These are phyloP conservation scores for Drosophila truncata DNA, from an alignment of 1,140 invertebrate species.

Conservation along the genomic window DNA sequence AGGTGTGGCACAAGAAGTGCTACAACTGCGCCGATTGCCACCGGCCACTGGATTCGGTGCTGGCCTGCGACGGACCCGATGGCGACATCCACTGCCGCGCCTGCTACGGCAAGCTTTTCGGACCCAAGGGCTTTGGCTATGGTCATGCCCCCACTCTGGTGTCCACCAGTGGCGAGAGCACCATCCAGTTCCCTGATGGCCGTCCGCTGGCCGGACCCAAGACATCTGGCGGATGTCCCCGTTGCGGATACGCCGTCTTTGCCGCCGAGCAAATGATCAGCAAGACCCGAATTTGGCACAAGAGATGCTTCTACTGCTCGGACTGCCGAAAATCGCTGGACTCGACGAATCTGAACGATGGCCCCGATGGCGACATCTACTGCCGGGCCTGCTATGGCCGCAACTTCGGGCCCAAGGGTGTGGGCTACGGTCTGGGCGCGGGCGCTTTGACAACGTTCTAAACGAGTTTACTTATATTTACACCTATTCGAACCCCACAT, in stretches of 20 bases:
- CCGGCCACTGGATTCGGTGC: slow-evolving; percentile 96
- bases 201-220: slow-evolving; percentile 86
- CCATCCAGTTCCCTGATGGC: slow-evolving; percentile 88
- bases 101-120: slow-evolving; percentile 95
- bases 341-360: slow-evolving; percentile 95
- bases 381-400: slow-evolving; percentile 97
- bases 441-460: slow-evolving; percentile 94
- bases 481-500: slow-evolving; percentile 35
- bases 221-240: slow-evolving; percentile 89
- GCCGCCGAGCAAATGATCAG: slow-evolving; percentile 98
- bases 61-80: slow-evolving; percentile 95
- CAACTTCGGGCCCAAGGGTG: slow-evolving; percentile 97
- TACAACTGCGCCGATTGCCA: slow-evolving; percentile 97
- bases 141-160: slow-evolving; percentile 94
- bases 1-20: slow-evolving; percentile 98
- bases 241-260: slow-evolving; percentile 95
- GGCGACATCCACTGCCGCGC: slow-evolving; percentile 95
- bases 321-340: slow-evolving; percentile 97
- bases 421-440: slow-evolving; percentile 95
- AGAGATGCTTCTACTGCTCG: slow-evolving; percentile 97
- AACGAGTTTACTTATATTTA: slow-evolving; percentile 48
- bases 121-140: slow-evolving; percentile 96
- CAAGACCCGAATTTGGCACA: slow-evolving; percentile 97
- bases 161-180: slow-evolving; percentile 90
- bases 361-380: slow-evolving; percentile 97